phyloP scores from a whole-genome alignment of 1,140 invertebrate genomes.

The Drosophila setifemur region DNA sequence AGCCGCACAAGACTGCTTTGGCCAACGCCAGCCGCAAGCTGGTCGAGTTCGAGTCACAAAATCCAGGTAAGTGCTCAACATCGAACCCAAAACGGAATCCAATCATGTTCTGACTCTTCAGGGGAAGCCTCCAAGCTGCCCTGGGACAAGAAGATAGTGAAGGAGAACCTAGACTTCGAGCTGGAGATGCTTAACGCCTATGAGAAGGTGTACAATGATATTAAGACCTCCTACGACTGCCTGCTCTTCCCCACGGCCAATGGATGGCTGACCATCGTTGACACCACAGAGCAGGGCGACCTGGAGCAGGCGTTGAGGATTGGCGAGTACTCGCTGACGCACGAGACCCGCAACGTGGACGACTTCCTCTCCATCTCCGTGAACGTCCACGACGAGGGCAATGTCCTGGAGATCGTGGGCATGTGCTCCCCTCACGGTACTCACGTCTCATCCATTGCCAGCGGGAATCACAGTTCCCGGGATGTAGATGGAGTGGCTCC shows the following conservation, averaged over 20 bases:
- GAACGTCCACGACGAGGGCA: slow-evolving; percentile 96
- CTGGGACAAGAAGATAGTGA: slow-evolving; percentile 90
- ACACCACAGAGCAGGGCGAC: slow-evolving; percentile 85
- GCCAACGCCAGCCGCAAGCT: slow-evolving; percentile 90
- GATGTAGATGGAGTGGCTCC: slow-evolving; percentile 97
- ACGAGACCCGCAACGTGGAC: slow-evolving; percentile 91
- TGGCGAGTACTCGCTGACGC: slow-evolving; percentile 92
- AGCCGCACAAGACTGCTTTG: slow-evolving; percentile 89
- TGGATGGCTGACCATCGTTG: slow-evolving; percentile 86
- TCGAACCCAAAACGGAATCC: not conserved
- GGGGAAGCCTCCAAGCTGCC: slow-evolving; percentile 61
- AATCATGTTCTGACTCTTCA: not conserved
- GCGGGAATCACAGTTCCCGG: slow-evolving; percentile 94
- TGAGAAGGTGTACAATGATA: slow-evolving; percentile 95
- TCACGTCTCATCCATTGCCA: slow-evolving; percentile 97
- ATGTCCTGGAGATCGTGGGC: slow-evolving; percentile 95
- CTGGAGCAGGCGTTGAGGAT: slow-evolving; percentile 89
- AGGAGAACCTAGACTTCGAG: slow-evolving; percentile 94
- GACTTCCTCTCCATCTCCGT: slow-evolving; percentile 95
- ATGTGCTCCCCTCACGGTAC: slow-evolving; percentile 97
- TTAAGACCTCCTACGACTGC: slow-evolving; percentile 96
- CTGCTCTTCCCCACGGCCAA: slow-evolving; percentile 92
- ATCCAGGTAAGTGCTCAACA: slow-evolving; percentile 67
- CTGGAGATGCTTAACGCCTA: slow-evolving; percentile 91
- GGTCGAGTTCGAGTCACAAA: slow-evolving; percentile 88